phyloP scores from a whole-genome alignment of 1,140 invertebrate species.

The Drosophila kurseongensis region DNA sequence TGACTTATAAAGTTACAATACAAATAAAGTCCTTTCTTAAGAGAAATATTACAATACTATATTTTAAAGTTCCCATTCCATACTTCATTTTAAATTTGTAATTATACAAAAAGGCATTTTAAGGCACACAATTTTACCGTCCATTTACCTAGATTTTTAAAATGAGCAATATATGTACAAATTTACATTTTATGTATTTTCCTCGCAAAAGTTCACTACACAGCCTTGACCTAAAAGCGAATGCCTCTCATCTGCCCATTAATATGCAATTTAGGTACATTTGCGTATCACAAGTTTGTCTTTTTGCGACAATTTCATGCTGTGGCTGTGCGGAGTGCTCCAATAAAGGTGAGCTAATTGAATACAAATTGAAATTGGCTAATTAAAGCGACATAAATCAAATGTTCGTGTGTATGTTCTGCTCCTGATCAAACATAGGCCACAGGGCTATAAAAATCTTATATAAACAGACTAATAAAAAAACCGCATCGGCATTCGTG shows the following conservation, averaged over 20 bases:
- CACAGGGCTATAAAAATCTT: slow-evolving; percentile 42
- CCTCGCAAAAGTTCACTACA: slow-evolving; percentile 3
- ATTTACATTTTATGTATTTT: background rate
- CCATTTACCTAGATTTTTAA: too few species aligned
- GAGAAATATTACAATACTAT: too few species aligned
- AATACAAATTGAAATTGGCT: slow-evolving; percentile 62
- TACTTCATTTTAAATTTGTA: too few species aligned
- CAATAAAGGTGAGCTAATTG: slow-evolving; percentile 54
- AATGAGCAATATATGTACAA: too few species aligned
- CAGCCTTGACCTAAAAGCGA: slow-evolving; percentile 27
- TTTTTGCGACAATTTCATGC: slow-evolving; percentile 24
- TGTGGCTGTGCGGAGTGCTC: slow-evolving; percentile 27
- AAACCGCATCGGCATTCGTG: slow-evolving; percentile 46
- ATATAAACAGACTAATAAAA: slow-evolving; percentile 66
- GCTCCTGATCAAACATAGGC: slow-evolving; percentile 26
- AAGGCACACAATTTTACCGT: background rate
- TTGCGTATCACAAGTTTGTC: slow-evolving; percentile 18
- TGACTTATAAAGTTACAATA: too few species aligned
- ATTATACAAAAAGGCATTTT: too few species aligned
- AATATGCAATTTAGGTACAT: slow-evolving; percentile 29
- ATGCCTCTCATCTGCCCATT: slow-evolving; percentile 9
- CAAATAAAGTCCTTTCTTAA: too few species aligned
- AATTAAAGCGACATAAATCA: slow-evolving; percentile 69
- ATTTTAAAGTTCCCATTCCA: too few species aligned
- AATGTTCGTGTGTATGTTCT: slow-evolving; percentile 21